Evolutionary conservation across 2,888 invertebrate genomes (phyloP), one percentile per base, ranked within the genome.

Genomic region (Hypselothyrea guttata): DNA sequence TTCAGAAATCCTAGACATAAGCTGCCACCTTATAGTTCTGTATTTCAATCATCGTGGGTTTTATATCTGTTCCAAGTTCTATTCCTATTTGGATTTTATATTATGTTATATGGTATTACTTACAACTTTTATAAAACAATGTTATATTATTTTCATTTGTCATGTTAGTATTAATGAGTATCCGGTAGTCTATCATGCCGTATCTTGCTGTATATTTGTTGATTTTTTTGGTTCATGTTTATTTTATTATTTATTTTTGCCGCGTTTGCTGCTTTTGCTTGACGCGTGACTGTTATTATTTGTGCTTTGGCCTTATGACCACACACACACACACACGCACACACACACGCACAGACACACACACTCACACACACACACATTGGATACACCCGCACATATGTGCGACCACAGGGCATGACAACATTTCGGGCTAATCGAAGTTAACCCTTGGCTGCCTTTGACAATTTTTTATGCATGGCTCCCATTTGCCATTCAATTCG

Each of bases 321-420:
- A 81, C 63, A 71, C 71, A 59, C 60, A 60, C 44, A 53, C 53
- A 63, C 46, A 57, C 15, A 55, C 40, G 42, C 12, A 37, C 33
- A 22, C 34, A 37, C 47, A 37, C 16, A 11, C 35, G 16, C 34
- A 40, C 47, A 37, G 12, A 11, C 33, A 38, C 28, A 15, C 27
- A 11, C 18, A 22, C 18, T 11, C 15, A 15, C 15, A 35, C 3
- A 9, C 11, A 22, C 11, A 38, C 11, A 40, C 11, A 12, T 56
- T 41, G 40, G 55, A 9, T 12, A 28, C 45, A 59, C 60, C 55
- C 70, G 57, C 83, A 84, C 78, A 78, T 77, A 83, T 79, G 85
- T 75, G 85, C 83, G 85, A 84, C 85, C 78, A 84, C 85, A 83
- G 83, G 85, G 70, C 79, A 83, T 84, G 79, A 79, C 83, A 84